Percentiles rank a stretch among this genome's conserved stretches.
phyloP scores from a whole-genome alignment of 2,888 invertebrate genomes.

The Rhimphoctona megacephalus region DNA sequence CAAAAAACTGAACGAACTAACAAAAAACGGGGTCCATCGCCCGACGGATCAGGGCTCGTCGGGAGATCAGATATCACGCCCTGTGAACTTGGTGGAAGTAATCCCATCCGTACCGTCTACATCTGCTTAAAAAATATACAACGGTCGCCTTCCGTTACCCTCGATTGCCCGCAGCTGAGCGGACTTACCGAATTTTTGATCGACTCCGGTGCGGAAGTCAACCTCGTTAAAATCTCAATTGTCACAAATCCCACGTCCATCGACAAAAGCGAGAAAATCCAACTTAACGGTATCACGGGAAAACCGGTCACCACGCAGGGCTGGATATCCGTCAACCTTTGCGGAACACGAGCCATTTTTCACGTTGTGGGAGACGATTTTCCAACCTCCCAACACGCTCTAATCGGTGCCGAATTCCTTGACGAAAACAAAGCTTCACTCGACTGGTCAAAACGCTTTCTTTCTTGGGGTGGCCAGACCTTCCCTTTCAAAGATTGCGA shows the following conservation, averaged over 20 bases:
- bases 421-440: no score
- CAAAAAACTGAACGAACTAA: neutral
- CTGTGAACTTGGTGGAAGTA: neutral
- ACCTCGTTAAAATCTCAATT: neutral
- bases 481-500: no score
- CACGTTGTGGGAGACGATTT: no score
- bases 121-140: neutral
- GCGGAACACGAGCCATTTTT: no score
- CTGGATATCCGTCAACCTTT: neutral
- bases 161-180: neutral
- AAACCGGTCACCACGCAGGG: neutral
- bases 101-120: neutral
- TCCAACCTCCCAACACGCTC: no score
- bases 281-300: slow-evolving; percentile 7
- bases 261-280: neutral
- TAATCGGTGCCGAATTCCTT: no score
- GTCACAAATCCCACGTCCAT: neutral
- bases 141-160: neutral
- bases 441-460: no score
- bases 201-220: neutral
- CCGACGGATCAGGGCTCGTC: neutral
- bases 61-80: neutral
- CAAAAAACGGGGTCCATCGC: neutral
- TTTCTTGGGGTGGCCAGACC: no score
- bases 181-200: neutral